These are phyloP conservation scores for Propithecus perrieri DNA, from an alignment of 2,797 vertebrate species.

Conservation along the genomic window DNA sequence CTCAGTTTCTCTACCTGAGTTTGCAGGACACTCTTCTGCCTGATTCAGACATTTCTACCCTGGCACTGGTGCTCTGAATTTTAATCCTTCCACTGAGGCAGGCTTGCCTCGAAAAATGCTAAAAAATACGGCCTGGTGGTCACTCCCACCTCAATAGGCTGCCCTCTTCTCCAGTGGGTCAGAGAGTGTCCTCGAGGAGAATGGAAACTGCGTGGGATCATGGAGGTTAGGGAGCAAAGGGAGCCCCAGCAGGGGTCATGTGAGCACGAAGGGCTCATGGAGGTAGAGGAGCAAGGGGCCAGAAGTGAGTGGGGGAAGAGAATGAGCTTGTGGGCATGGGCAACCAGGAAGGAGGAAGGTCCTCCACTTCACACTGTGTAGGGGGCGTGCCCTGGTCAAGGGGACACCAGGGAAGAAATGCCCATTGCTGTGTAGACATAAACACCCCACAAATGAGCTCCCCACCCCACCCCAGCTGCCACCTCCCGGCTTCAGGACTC, in stretches of 20 bases:
- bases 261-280: neutral
- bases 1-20: conserved; percentile 30
- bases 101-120: neutral
- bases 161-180: neutral
- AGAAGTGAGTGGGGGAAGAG: neutral
- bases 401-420: neutral
- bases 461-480: neutral
- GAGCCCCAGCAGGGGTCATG: too few species aligned
- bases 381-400: neutral
- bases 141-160: neutral
- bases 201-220: neutral
- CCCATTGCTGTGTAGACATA: conserved; percentile 25
- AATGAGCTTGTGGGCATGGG: too few species aligned
- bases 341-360: neutral
- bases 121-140: neutral
- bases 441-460: neutral
- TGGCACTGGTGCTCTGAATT: neutral
- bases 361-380: neutral
- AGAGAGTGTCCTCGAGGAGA: neutral
- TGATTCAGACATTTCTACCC: neutral
- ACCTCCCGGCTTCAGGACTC: neutral
- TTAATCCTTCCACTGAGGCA: neutral
- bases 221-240: neutral
- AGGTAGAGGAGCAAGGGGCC: neutral
- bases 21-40: conserved; percentile 28